phyloP scores from a whole-genome alignment of 2,113 vertebrate genomes.

The Oophaga pumilio region DNA sequence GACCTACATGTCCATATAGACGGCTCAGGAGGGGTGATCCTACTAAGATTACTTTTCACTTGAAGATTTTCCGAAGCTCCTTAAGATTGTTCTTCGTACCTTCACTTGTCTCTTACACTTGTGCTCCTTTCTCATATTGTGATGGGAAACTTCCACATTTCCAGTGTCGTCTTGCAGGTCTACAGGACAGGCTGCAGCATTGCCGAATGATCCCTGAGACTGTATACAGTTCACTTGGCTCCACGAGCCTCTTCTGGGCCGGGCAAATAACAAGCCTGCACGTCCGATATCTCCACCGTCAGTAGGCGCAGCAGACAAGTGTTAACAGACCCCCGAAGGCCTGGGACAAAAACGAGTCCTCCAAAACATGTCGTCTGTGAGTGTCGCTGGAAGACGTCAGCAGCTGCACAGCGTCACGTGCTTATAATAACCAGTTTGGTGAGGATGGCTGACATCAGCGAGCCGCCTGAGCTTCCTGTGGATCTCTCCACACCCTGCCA shows the following conservation, averaged over 20 bases:
- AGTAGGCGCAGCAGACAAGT: not conserved
- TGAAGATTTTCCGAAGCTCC: no score
- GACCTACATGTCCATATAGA: no score
- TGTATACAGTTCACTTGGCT: not conserved
- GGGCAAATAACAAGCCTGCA: not conserved
- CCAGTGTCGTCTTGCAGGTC: not conserved
- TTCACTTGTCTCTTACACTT: not conserved
- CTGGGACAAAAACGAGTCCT: conserved; percentile 58
- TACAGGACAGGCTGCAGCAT: not conserved
- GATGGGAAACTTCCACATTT: not conserved
- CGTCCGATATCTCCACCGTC: not conserved
- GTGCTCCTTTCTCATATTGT: not conserved
- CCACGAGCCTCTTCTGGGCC: not conserved
- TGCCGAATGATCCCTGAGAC: not conserved
- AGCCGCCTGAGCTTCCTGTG: conserved; percentile 47
- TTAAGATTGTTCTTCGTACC: not conserved
- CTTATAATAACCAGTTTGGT: conserved; percentile 63
- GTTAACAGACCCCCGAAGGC: not conserved
- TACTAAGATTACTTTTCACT: no score
- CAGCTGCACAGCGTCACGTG: conserved; percentile 58
- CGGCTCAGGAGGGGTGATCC: no score
- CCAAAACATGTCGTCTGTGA: conserved; percentile 55
- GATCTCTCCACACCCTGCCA: conserved; percentile 55
- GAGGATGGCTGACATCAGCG: conserved; percentile 59
- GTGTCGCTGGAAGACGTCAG: conserved; percentile 60